Conservation (phyloP, 2,888 invertebrate species). For the Torymus tubicola region DNA sequence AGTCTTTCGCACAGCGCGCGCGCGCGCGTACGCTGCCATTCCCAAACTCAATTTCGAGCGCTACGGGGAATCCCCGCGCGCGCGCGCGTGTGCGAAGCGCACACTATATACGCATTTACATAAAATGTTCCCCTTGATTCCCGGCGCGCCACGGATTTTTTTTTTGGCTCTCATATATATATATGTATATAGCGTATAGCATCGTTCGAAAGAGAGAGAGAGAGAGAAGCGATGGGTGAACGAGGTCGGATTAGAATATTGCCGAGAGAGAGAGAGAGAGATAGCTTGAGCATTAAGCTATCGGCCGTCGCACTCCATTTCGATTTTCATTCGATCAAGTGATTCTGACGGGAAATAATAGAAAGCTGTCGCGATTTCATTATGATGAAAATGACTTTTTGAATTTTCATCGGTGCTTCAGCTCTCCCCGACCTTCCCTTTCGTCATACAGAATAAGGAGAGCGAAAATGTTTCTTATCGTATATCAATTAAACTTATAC, state of each 20-base stretch:
- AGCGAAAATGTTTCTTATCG: no score
- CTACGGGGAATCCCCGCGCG: not conserved
- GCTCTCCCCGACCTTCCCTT: no score
- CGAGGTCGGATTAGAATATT: conserved; percentile 12
- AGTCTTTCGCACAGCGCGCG: not conserved
- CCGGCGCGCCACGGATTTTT: conserved; percentile 7
- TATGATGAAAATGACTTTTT: no score
- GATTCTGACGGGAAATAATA: conserved; percentile 2
- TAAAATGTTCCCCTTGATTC: conserved; percentile 28
- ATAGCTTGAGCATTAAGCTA: conserved; percentile 7
- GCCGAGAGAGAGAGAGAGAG: not conserved
- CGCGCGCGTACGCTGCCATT: conserved; percentile 4
- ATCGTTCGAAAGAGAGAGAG: not conserved
- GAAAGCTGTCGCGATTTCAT: not conserved
- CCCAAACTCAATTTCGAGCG: conserved; percentile 46
- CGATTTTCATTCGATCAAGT: conserved; percentile 17
- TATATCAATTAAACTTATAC: no score
- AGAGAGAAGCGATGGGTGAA: not conserved
- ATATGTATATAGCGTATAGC: no score
- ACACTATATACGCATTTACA: conserved; percentile 26
- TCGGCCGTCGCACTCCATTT: not conserved
- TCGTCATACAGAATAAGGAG: no score
- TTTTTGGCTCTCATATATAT: not conserved
- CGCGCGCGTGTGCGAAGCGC: not conserved
- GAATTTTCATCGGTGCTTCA: no score